A percentile compares a stretch with the other conserved stretches of the same genome.
These are phyloP conservation scores for human DNA, from an alignment of 2,113 vertebrate species.

Conservation along the genomic window GRCh38 chr4:90603501-90604000, in stretches of 20 bases:
- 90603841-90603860: not conserved
- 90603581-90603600: not conserved
- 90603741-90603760: constrained; percentile 16
- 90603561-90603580: not conserved
- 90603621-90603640: not conserved
- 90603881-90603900: not conserved
- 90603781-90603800: not conserved
- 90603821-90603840: constrained; percentile 23
- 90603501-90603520: not conserved
- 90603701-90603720: not conserved
- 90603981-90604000: not conserved
- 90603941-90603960: not conserved
- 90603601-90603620: not conserved
- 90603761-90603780: constrained; percentile 23
- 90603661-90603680: not conserved
- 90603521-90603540: not conserved
- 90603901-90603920: not conserved
- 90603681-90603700: not conserved
- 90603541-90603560: not conserved
- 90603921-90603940: not conserved
- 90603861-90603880: not conserved
- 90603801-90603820: not conserved
- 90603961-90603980: not conserved
- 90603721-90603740: not conserved
- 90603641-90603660: not conserved